Base-by-base conservation (phyloP, 1,140 invertebrate species). In the Drosophila simulans region DNA sequence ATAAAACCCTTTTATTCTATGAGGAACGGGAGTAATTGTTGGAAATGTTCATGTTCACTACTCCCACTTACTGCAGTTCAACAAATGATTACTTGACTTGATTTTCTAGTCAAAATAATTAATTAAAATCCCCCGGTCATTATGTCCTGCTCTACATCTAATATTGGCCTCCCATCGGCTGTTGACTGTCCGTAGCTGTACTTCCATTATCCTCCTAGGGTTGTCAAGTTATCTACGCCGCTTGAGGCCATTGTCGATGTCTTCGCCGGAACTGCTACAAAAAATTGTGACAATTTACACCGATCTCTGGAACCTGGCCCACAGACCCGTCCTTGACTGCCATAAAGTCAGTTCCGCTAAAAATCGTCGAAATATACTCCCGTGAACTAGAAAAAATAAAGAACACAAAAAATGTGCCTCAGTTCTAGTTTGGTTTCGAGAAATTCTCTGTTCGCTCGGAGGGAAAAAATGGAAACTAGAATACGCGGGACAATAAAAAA, bases 371-470 rank as follows among this genome's bases (percentile, higher is more conserved):
- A 74, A 81, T 77, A 80, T 79, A 64, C 75, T 53, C 60, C 56
- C 40, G 48, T 40, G 63, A 71, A 71, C 63, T 65, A 68, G 80
- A 65, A 84, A 80, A 84, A 84, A 84, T 63, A 84, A 80, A 56
- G 64, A 63, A 71, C 25, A 88, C 83, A 86, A 86, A 90, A 85
- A 89, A 89, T 71, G 37, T 89, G 84, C 72, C 82, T 88, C 65
- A 89, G 84, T 90, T 89, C 84, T 89, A 89, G 84, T 89, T 89
- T 84, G 45, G 51, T 89, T 89, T 89, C 57, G 42, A 88, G 84
- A 88, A 88, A 64, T 60, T 63, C 70, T 77, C 63, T 89, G 79
- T 82, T 62, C 43, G 66, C 66, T 22, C 22, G n/a, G 37, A 58
- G 46, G 40, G 42, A 54, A 89, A 88, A 89, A 88, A 88, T 88